A percentile compares a stretch with the other conserved stretches of the same genome.
Conservation (phyloP, 2,888 invertebrate genomes). For the Incurvaria masculella region DNA sequence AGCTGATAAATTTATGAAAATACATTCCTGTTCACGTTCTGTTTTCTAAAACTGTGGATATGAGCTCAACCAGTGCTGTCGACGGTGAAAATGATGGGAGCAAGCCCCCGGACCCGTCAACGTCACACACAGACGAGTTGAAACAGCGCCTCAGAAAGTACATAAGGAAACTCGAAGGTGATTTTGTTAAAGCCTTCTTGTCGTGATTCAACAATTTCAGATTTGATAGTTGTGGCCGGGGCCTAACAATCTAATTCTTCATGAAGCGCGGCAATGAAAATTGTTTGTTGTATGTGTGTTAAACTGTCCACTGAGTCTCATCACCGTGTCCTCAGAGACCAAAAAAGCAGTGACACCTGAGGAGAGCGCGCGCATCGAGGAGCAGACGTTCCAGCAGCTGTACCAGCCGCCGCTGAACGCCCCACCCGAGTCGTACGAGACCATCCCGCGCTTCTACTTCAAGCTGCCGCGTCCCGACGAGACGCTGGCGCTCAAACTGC, state of each 20-base stretch:
- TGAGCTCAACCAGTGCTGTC: too few species aligned
- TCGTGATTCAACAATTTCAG: not conserved
- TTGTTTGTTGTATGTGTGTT: too few species aligned
- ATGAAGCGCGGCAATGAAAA: not conserved
- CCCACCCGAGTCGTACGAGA: conserved; percentile 52
- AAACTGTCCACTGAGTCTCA: too few species aligned
- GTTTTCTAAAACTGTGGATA: too few species aligned
- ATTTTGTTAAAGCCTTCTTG: too few species aligned
- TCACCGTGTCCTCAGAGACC: conserved; percentile 34
- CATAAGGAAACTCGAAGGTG: conserved; percentile 50
- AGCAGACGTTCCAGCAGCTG: conserved; percentile 52
- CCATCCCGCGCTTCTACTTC: conserved; percentile 73
- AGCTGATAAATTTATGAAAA: too few species aligned
- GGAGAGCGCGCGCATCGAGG: conserved; percentile 47
- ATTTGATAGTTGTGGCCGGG: not conserved
- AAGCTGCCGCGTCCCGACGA: conserved; percentile 76
- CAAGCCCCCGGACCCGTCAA: too few species aligned
- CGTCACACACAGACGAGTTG: conserved; percentile 31
- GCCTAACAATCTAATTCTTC: not conserved
- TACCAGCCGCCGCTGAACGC: conserved; percentile 53
- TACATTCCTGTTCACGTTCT: too few species aligned
- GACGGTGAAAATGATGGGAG: too few species aligned
- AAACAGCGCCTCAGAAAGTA: conserved; percentile 49
- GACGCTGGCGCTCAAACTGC: conserved; percentile 71
- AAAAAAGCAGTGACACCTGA: conserved; percentile 39